These are phyloP conservation scores for Palythoa caribaeorum DNA, from an alignment of 92 coral and sea anemone species.

Conservation along the genomic window DNA sequence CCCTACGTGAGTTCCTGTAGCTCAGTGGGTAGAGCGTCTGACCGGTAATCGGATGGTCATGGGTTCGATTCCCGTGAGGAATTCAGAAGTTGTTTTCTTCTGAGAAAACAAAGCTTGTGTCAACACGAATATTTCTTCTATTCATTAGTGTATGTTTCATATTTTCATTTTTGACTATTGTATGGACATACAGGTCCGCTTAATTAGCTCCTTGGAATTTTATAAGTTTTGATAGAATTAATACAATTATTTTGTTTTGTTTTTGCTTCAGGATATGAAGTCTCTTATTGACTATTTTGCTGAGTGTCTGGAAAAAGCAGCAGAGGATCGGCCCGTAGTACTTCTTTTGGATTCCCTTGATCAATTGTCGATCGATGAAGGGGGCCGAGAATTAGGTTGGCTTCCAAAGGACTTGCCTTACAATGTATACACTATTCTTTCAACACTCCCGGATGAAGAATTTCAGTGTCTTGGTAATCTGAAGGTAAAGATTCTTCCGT, in stretches of 20 bases:
- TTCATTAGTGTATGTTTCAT: no score
- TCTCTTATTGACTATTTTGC: slow-evolving; percentile 81
- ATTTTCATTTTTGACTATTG: no score
- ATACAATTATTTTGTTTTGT: background rate
- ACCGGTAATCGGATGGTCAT: no score
- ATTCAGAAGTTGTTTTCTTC: no score
- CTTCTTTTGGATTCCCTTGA: slow-evolving; percentile 93
- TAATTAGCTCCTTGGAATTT: background rate
- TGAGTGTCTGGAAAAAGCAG: slow-evolving; percentile 85
- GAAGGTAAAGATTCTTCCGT: slow-evolving; percentile 62
- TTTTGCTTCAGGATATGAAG: slow-evolving; percentile 79
- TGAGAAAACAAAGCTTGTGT: no score
- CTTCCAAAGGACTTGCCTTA: slow-evolving; percentile 77
- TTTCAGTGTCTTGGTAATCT: slow-evolving; percentile 87
- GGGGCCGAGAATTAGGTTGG: slow-evolving; percentile 96
- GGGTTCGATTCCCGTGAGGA: no score
- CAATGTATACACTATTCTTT: slow-evolving; percentile 80
- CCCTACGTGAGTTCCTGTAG: no score
- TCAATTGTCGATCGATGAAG: slow-evolving; percentile 95
- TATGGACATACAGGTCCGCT: no score
- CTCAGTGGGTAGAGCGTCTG: no score
- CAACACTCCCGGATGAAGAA: slow-evolving; percentile 91
- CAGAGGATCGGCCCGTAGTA: slow-evolving; percentile 78
- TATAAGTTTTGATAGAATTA: no score
- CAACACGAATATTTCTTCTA: no score